Percentiles rank a stretch among this genome's conserved stretches.
These are phyloP conservation scores for Chondrilla cf. caribensis DNA, from an alignment of 37 sponge, comb jelly and placozoan genomes.

Conservation along the genomic window DNA sequence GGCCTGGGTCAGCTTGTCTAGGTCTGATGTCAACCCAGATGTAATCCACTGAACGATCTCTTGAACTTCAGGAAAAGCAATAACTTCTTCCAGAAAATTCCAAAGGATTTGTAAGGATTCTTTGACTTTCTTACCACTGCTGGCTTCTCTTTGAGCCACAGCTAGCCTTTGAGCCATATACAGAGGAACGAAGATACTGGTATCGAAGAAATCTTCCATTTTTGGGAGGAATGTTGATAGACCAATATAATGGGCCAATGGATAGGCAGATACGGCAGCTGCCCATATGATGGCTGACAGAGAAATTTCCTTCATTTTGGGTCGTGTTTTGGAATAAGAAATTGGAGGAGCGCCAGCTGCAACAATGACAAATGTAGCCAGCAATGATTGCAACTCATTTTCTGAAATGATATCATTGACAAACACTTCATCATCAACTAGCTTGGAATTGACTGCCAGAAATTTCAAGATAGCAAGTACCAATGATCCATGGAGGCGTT, in stretches of 20 bases:
- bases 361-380: not conserved
- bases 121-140: not conserved
- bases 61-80: not conserved
- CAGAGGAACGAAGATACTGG: not conserved
- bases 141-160: no score
- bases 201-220: conserved; percentile 4
- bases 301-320: not conserved
- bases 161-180: not conserved
- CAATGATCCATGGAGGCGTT: no score
- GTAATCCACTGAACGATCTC: not conserved
- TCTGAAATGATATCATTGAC: no score
- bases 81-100: not conserved
- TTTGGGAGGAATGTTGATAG: not conserved
- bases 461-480: no score
- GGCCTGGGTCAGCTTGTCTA: not conserved
- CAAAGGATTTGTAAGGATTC: not conserved
- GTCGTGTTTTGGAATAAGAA: not conserved
- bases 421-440: no score
- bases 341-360: conserved; percentile 6
- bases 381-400: not conserved
- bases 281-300: not conserved
- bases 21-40: not conserved
- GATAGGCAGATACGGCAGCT: not conserved
- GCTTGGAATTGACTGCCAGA: no score
- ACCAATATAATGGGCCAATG: not conserved